Conservation (phyloP, 2,797 vertebrate genomes). For the Oreochromis mossambicus region DNA sequence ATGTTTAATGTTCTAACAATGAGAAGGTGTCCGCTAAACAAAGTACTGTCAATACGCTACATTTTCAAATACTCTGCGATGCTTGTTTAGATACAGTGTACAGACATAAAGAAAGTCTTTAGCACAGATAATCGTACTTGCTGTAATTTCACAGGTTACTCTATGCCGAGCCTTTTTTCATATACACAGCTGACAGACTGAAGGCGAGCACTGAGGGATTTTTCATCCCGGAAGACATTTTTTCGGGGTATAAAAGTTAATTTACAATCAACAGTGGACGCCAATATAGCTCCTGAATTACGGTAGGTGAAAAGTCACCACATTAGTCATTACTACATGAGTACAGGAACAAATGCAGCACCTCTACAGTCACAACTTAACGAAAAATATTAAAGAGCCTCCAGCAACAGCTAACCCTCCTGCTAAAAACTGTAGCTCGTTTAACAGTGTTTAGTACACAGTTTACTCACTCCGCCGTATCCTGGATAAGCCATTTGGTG, state of each 20-base stretch:
- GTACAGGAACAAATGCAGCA: neutral
- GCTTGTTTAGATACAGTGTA: neutral
- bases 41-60: neutral
- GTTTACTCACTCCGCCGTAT: slow-evolving; percentile 76
- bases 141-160: neutral
- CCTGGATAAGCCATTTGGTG: slow-evolving; percentile 75
- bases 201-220: neutral
- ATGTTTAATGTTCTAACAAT: neutral
- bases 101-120: neutral
- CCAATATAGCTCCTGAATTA: neutral
- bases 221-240: neutral
- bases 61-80: neutral
- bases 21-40: neutral
- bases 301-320: neutral
- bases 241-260: neutral
- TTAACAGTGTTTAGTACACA: fast-evolving
- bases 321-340: neutral
- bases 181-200: neutral
- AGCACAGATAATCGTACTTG: neutral
- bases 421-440: neutral
- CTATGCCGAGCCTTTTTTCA: neutral
- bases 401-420: neutral
- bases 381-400: neutral
- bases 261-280: neutral
- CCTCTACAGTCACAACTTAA: neutral